phyloP scores from a whole-genome alignment of 2,113 vertebrate species.

The Solenodon paradoxus region DNA sequence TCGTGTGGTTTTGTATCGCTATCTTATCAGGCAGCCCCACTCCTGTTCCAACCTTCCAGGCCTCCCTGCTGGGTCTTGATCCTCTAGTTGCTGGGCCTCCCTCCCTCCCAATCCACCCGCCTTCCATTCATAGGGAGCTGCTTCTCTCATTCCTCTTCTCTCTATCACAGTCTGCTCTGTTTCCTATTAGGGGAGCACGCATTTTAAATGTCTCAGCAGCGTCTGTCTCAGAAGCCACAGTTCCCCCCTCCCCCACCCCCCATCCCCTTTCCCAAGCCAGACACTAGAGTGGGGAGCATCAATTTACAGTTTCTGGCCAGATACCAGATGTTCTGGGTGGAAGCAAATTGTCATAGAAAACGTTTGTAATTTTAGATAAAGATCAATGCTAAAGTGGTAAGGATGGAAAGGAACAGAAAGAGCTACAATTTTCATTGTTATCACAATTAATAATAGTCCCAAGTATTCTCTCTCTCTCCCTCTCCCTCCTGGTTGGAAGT shows the following conservation, averaged over 20 bases:
- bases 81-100: neutral
- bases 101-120: fast-evolving
- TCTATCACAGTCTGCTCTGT: slow-evolving; percentile 60
- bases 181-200: slow-evolving; percentile 62
- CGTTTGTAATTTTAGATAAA: slow-evolving; percentile 73
- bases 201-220: slow-evolving; percentile 60
- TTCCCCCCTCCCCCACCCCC: neutral
- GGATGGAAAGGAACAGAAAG: slow-evolving; percentile 18
- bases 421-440: slow-evolving; percentile 25
- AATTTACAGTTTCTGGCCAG: slow-evolving; percentile 69
- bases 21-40: slow-evolving; percentile 52
- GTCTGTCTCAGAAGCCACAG: slow-evolving; percentile 35
- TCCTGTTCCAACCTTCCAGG: slow-evolving; percentile 28
- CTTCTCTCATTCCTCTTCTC: slow-evolving; percentile 25
- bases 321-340: slow-evolving; percentile 66
- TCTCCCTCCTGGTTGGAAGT: neutral
- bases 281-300: slow-evolving; percentile 49
- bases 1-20: slow-evolving; percentile 24
- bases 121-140: neutral
- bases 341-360: slow-evolving; percentile 70
- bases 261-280: slow-evolving; percentile 19
- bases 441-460: slow-evolving; percentile 41
- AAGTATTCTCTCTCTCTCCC: neutral
- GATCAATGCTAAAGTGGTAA: slow-evolving; percentile 45
- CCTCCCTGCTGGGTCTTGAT: neutral